These are phyloP conservation scores for Loris lydekkerianus DNA, from an alignment of 2,797 vertebrate genomes.

Conservation along the genomic window DNA sequence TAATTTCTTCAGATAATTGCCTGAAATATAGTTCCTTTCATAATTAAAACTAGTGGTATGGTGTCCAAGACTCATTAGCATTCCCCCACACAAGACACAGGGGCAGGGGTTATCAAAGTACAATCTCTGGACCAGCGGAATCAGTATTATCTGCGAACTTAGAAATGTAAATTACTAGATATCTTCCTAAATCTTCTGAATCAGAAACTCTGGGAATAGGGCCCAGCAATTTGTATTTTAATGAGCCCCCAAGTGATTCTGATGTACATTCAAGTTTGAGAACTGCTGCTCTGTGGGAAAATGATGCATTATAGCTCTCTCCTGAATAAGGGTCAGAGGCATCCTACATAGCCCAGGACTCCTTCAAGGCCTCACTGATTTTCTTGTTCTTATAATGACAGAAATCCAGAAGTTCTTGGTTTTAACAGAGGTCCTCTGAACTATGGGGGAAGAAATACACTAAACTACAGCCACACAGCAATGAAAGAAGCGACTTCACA, in stretches of 20 bases:
- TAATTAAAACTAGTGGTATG: not conserved
- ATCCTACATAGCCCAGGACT: too few relatives aligned
- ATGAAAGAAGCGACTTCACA: not conserved
- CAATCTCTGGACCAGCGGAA: not conserved
- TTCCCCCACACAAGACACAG: not conserved
- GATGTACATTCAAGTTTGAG: not conserved
- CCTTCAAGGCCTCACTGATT: not conserved
- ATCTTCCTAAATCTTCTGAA: not conserved
- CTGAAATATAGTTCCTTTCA: not conserved
- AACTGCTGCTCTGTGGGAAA: not conserved
- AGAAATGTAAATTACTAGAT: not conserved
- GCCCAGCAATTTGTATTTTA: not conserved
- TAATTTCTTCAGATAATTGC: constrained; percentile 43
- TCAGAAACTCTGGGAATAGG: not conserved
- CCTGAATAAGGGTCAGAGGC: not conserved
- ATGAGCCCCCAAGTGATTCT: not conserved
- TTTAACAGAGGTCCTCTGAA: not conserved
- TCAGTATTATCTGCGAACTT: not conserved
- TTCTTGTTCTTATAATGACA: not conserved
- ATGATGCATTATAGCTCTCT: not conserved
- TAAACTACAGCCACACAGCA: not conserved
- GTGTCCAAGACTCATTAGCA: not conserved
- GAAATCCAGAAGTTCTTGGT: not conserved
- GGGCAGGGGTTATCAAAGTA: not conserved
- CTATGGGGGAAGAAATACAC: not conserved